A percentile compares a stretch with the other conserved stretches of the same genome.
These are phyloP conservation scores for Anaspis maculata DNA, from an alignment of 2,888 invertebrate genomes.

Conservation along the genomic window DNA sequence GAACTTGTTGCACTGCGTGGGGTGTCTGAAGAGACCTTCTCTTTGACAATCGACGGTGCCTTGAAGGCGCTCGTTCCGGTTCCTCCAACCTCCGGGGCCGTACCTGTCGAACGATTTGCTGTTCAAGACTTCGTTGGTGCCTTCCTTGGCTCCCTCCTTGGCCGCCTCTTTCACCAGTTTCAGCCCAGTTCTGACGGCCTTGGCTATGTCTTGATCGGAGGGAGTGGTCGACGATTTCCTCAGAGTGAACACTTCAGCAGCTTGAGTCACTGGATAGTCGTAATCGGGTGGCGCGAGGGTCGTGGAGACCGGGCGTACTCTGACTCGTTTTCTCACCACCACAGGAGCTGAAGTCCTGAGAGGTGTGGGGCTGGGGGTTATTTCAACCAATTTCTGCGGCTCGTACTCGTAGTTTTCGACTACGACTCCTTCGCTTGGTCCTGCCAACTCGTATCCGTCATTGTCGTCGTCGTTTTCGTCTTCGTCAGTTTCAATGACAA, in stretches of 20 bases:
- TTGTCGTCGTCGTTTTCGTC: constrained; percentile 27
- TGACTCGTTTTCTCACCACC: constrained; percentile 20
- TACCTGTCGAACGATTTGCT: constrained; percentile 47
- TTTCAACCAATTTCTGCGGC: constrained; percentile 24
- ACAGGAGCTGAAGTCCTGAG: constrained; percentile 19
- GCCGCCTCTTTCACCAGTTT: constrained; percentile 33
- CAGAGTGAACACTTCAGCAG: constrained; percentile 12
- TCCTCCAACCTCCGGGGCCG: constrained; percentile 54
- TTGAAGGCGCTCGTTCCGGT: constrained; percentile 51
- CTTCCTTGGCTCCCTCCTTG: constrained; percentile 21
- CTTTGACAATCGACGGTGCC: constrained; percentile 54
- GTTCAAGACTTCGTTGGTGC: constrained; percentile 21
- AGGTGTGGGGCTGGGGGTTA: constrained; percentile 26
- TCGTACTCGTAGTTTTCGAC: constrained; percentile 30
- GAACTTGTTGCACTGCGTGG: constrained; percentile 72
- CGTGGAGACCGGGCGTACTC: constrained; percentile 17
- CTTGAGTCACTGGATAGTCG: constrained; percentile 15
- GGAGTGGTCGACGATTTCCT: constrained; percentile 4
- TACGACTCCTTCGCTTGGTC: constrained; percentile 23
- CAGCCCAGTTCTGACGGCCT: constrained; percentile 29
- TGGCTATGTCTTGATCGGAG: constrained; percentile 24
- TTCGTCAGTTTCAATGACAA: constrained; percentile 21
- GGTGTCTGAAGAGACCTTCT: constrained; percentile 59
- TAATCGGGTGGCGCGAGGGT: constrained; percentile 9
- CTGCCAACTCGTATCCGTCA: constrained; percentile 28